Evolutionary conservation across 2,113 vertebrate genomes (phyloP).

Genomic region (Murina feae): DNA sequence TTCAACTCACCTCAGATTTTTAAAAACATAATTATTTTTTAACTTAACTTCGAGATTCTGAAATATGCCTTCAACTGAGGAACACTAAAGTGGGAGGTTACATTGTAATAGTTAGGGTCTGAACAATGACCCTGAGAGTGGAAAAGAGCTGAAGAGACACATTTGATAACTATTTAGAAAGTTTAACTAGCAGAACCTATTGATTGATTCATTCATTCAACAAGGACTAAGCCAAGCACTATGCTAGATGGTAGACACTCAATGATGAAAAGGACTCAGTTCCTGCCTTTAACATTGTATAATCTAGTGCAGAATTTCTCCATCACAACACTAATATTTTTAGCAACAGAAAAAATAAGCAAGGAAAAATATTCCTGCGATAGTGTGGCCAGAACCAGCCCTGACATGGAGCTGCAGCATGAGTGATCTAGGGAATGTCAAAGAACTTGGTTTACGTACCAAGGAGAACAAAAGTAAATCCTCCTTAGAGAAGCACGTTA

Average conservation of each 20-base stretch:
- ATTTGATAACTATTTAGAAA: neutral
- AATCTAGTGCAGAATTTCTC: neutral
- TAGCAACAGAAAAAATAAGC: conserved; percentile 14
- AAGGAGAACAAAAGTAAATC: neutral
- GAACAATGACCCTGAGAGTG: neutral
- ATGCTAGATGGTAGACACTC: neutral
- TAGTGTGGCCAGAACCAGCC: neutral
- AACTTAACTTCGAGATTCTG: neutral
- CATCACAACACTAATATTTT: neutral
- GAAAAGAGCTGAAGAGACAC: neutral
- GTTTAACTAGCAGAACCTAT: neutral
- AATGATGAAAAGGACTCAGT: neutral
- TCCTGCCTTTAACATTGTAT: neutral
- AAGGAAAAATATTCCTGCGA: conserved; percentile 3
- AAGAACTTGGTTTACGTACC: conserved; percentile 6
- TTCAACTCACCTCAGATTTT: neutral
- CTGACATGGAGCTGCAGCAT: neutral
- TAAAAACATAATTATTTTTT: neutral
- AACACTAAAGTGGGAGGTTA: neutral
- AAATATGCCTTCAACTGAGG: neutral
- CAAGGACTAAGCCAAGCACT: neutral
- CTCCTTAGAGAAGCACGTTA: neutral
- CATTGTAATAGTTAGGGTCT: neutral
- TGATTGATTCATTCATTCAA: neutral
- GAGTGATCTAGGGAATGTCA: neutral